A percentile compares a stretch with the other conserved stretches of the same genome.
phyloP scores from a whole-genome alignment of 2,113 vertebrate genomes.

The Psilopsiagon aurifrons region DNA sequence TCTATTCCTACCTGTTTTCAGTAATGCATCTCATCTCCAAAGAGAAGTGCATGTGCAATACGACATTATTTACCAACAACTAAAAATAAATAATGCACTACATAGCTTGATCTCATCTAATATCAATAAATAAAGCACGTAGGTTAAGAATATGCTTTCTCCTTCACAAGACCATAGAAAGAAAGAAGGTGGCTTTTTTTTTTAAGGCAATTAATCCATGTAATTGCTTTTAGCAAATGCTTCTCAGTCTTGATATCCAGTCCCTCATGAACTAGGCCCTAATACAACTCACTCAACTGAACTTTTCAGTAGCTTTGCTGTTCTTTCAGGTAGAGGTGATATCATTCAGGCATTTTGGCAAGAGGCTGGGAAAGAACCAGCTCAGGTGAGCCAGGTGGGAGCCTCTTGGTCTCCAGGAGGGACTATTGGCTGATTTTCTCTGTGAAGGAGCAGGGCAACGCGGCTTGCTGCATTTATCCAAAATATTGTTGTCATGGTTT shows the following conservation, averaged over 20 bases:
- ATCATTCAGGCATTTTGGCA: background rate
- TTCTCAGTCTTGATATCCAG: background rate
- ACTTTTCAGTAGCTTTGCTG: background rate
- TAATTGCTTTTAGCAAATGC: background rate
- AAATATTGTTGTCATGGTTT: background rate
- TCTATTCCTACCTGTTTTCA: background rate
- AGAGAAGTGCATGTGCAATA: background rate
- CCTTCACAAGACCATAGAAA: background rate
- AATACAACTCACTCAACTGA: background rate
- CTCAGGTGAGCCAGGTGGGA: background rate
- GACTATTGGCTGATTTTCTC: background rate
- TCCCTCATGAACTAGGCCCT: background rate
- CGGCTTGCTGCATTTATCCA: background rate
- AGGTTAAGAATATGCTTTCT: background rate
- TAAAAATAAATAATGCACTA: background rate
- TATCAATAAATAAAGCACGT: background rate
- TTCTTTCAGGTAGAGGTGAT: background rate
- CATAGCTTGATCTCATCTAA: background rate
- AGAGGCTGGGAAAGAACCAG: fast-evolving
- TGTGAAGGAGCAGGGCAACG: background rate
- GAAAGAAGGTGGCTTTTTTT: background rate
- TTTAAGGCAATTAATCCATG: background rate
- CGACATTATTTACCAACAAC: background rate
- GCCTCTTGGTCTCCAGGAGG: background rate
- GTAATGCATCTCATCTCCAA: background rate